phyloP scores from a whole-genome alignment of 1,140 invertebrate genomes.

The Phocides pigmalion region DNA sequence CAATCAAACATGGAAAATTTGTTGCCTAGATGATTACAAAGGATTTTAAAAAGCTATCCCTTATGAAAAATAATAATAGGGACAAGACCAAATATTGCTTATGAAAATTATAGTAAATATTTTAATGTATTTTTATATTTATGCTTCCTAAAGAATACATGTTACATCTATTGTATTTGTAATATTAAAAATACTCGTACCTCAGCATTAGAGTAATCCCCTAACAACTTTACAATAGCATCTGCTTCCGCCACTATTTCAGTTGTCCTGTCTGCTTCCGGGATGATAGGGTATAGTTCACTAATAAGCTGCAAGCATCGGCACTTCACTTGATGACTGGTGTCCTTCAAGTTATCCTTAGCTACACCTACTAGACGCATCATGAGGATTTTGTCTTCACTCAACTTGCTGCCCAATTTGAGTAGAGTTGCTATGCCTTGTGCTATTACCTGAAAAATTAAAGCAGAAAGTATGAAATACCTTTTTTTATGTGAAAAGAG shows the following conservation, averaged over 20 bases:
- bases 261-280: constrained; percentile 71
- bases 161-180: too few relatives aligned
- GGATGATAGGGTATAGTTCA: constrained; percentile 83
- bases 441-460: constrained; percentile 82
- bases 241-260: constrained; percentile 83
- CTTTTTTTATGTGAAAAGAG: too few relatives aligned
- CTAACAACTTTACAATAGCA: constrained; percentile 87
- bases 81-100: too few relatives aligned
- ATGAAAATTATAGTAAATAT: too few relatives aligned
- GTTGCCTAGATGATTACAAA: too few relatives aligned
- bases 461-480: too few relatives aligned
- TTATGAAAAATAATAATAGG: too few relatives aligned
- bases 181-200: constrained; percentile 45
- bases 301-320: constrained; percentile 91
- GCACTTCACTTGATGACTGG: constrained; percentile 91
- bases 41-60: too few relatives aligned
- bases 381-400: constrained; percentile 80
- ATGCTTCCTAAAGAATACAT: too few relatives aligned
- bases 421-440: constrained; percentile 89
- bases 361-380: constrained; percentile 83
- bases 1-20: too few relatives aligned
- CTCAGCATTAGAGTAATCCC: constrained; percentile 92
- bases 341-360: constrained; percentile 88
- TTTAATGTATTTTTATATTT: too few relatives aligned
- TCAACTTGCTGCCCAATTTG: constrained; percentile 85